Evolutionary conservation across 2,113 vertebrate genomes (phyloP), one percentile per base, ranked within the genome.

Genomic region (Pygoscelis adeliae): DNA sequence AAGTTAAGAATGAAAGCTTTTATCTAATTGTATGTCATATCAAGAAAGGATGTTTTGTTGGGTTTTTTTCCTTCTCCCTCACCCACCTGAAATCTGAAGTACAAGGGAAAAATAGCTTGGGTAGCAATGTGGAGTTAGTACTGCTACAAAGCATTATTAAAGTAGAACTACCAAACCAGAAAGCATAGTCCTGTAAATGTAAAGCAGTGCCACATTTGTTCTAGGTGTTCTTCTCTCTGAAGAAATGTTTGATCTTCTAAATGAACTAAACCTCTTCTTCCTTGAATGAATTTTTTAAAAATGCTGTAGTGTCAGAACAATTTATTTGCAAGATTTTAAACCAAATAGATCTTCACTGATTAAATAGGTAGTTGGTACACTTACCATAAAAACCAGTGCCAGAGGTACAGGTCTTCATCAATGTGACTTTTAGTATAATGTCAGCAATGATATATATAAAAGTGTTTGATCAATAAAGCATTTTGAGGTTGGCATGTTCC

Each of bases 181-280:
- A 96, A 42, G 4, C n/a, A 58, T 19, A 10, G 1, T 46, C 70
- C 58, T 73, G 22, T 80, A 87, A 93, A 73, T 29, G 81, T 95
- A 91, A 90, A 83, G 65, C 65, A 78, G 16, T 93, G 70, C 66
- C 79, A 81, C 25, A 38, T 96, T 96, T 93, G 13, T 96, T 95
- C 66, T 95, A 89, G n/a, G 12, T 65, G 23, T 63, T 96, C 95
- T 94, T 49, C 22, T 94, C 63, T 94, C 73, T 87, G 66, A 97
- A 97, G 70, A 93, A 78, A 83, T 87, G 52, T 36, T 96, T 97
- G 83, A 73, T 97, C 67, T 97, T 87, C 56, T 92, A 93, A 97
- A 80, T 79, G 56, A 94, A 83, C 72, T 58, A 84, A 94, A 90
- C 11, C 10, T 49, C 16, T 7, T 78, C n/a, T 84, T 80, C 29